phyloP scores from a whole-genome alignment of 2,113 vertebrate genomes.

The Forbesichthys agassizii region DNA sequence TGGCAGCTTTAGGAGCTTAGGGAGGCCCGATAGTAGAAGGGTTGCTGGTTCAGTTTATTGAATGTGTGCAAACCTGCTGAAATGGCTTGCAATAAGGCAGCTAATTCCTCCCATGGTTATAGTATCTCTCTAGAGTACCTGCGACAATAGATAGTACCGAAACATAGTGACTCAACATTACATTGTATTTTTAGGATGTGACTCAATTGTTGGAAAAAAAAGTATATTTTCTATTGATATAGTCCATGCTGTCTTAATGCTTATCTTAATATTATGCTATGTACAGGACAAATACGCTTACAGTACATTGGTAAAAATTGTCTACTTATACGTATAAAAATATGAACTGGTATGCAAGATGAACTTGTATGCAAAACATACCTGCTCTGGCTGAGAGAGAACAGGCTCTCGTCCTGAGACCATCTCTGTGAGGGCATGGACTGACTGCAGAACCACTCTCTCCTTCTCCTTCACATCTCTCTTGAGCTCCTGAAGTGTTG shows the following conservation, averaged over 20 bases:
- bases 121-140: too few relatives aligned
- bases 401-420: constrained; percentile 68
- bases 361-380: constrained; percentile 51
- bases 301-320: too few relatives aligned
- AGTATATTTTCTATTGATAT: too few relatives aligned
- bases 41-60: not conserved
- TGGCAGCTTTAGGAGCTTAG: not conserved
- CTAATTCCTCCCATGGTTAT: not conserved
- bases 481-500: constrained; percentile 77
- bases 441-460: constrained; percentile 80
- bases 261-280: too few relatives aligned
- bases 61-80: not conserved
- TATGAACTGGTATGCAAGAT: too few relatives aligned
- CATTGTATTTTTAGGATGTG: not conserved
- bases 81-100: not conserved
- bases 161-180: not conserved
- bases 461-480: constrained; percentile 81
- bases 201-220: not conserved
- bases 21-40: not conserved
- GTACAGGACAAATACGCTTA: too few relatives aligned
- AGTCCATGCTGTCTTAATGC: too few relatives aligned
- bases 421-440: constrained; percentile 75
- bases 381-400: constrained; percentile 77
- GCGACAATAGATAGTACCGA: not conserved
- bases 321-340: too few relatives aligned